Conservation (phyloP, 1,140 invertebrate species). For the Heliconius eleuchia region DNA sequence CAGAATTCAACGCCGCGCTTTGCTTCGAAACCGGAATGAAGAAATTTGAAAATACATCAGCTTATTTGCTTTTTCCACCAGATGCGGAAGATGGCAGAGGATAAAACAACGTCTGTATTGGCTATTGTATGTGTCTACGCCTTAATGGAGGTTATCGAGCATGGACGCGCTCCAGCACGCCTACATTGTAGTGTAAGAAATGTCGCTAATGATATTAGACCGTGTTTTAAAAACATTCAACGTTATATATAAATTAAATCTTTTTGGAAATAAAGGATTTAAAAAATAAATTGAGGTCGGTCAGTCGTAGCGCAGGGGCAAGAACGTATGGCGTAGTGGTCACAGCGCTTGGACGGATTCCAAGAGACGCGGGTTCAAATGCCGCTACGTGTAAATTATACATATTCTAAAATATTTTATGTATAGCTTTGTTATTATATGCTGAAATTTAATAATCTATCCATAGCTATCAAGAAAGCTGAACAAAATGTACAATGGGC, state of each 20-base stretch:
- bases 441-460: not conserved
- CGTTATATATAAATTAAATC: not conserved
- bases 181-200: slow-evolving; percentile 1
- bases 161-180: not conserved
- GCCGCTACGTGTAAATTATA: too few species aligned
- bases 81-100: not conserved
- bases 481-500: not conserved
- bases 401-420: too few species aligned
- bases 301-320: too few species aligned
- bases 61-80: not conserved
- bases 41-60: too few species aligned
- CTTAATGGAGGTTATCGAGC: not conserved
- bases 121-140: not conserved
- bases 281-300: not conserved
- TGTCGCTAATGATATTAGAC: slow-evolving; percentile 3
- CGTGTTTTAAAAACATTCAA: not conserved
- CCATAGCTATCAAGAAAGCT: not conserved
- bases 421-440: too few species aligned
- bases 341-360: too few species aligned
- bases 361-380: too few species aligned
- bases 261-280: not conserved
- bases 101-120: not conserved
- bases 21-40: too few species aligned
- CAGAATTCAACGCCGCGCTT: too few species aligned
- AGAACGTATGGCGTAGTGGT: too few species aligned